Conservation (phyloP, 2,113 vertebrate species). For the Nyctereutes procyonoides region DNA sequence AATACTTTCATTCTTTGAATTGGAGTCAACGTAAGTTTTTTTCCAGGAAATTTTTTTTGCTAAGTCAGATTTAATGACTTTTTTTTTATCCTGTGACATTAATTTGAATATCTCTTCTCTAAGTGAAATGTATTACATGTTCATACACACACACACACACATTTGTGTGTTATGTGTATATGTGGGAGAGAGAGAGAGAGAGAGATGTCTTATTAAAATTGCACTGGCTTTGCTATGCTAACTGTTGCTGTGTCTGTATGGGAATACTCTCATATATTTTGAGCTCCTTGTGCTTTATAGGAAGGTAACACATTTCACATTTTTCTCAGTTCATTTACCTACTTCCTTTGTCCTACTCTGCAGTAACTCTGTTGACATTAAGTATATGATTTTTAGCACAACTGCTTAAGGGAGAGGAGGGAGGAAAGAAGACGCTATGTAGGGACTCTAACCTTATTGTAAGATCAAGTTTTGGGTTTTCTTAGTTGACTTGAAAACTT, state of each 20-base stretch:
- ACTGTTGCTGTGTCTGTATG: not conserved
- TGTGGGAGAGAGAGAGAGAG: no score
- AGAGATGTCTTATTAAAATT: not conserved
- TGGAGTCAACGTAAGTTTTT: conserved; percentile 30
- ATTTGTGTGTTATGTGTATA: not conserved
- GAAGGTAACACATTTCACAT: not conserved
- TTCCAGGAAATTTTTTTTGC: conserved; percentile 45
- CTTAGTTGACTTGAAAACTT: not conserved
- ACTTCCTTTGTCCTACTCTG: not conserved
- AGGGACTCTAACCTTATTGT: not conserved
- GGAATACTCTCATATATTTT: not conserved
- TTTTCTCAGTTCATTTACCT: not conserved
- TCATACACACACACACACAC: not conserved
- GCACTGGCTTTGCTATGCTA: not conserved
- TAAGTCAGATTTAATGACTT: not conserved
- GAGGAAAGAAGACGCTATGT: not conserved
- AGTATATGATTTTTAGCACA: not conserved
- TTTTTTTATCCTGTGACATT: not conserved
- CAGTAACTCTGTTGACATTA: not conserved
- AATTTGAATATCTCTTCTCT: not conserved
- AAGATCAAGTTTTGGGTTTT: not conserved
- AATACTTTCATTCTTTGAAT: conserved; percentile 28
- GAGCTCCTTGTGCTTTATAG: not conserved
- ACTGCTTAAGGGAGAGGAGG: not conserved
- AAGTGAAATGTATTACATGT: not conserved